Base-by-base conservation (phyloP, 2,113 vertebrate species). In the Thomomys bottae region DNA sequence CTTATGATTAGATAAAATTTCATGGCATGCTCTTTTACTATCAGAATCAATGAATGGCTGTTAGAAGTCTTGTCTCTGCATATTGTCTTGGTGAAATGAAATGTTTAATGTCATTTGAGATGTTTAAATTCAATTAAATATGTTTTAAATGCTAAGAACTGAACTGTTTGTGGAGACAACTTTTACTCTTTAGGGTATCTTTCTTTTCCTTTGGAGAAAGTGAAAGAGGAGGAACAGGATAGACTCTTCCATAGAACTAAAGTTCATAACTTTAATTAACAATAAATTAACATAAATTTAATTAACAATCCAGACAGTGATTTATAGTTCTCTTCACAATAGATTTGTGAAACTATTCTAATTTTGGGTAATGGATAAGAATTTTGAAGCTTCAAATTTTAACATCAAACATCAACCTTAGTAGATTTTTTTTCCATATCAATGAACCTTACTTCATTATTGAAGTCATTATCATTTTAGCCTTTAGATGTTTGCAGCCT, bases 1-100 rank as follows among this genome's bases (percentile, higher is more conserved):
- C 94, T 93, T 92, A 94, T 94, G 93, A 94, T 91, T 76, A 96
- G 91, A 94, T 93, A 89, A 95, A 94, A 93, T 81, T 96, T 88
- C 73, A 20, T 71, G 93, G 86, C 63, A 80, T 78, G 78, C 83
- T 91, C 63, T 95, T 96, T 95, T 89, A 90, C 68, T 90, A 84
- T 14, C 64, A 84, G 83, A 91, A n/a, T 83, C 84, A 91, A 20
- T 90, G 91, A 94, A 91, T 87, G 88, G 36, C 73, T 87, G 75
- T 84, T 71, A 88, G 72, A 94, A 94, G 87, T 84, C 20, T 28
- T 81, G 9, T 72, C 11, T 92, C 21, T 96, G 36, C 84, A 83
- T 89, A 90, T 66, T 90, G 40, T 92, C 28, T 54, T 66, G 67
- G 49, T 49, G 85, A 91, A 91, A 89, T 49, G 85, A 91, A 91